Evolutionary conservation across 2,888 invertebrate species (phyloP).

Genomic region (Eubasilissa splendida): DNA sequence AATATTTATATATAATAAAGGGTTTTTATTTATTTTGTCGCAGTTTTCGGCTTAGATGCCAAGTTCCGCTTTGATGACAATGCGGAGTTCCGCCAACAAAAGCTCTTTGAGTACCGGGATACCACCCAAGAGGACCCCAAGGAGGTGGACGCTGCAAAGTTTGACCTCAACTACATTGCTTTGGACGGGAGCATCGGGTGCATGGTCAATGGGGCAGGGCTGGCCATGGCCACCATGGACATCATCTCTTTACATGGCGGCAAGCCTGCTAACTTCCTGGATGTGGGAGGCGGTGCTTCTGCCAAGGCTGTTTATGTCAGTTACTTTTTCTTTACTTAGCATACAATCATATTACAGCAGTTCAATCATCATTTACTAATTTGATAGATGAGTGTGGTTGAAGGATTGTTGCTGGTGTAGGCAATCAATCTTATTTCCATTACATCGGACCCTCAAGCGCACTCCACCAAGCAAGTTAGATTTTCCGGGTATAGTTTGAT

Average conservation of each 20-base stretch:
- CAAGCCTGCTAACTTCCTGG: constrained; percentile 95
- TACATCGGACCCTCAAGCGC: no score
- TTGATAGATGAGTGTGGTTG: no score
- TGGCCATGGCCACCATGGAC: constrained; percentile 99
- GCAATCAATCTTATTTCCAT: no score
- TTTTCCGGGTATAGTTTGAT: no score
- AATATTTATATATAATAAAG: no score
- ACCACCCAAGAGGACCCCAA: constrained; percentile 93
- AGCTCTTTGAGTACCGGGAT: constrained; percentile 87
- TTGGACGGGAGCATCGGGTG: constrained; percentile 94
- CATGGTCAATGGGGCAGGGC: constrained; percentile 96
- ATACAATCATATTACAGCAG: no score
- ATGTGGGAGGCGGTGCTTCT: constrained; percentile 96
- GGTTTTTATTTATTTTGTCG: constrained; percentile 49
- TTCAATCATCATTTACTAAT: no score
- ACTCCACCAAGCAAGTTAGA: no score
- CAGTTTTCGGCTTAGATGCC: constrained; percentile 94
- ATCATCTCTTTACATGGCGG: constrained; percentile 97
- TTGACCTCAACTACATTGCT: constrained; percentile 94
- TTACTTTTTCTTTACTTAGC: constrained; percentile 60
- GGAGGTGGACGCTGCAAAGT: constrained; percentile 92
- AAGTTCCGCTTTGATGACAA: constrained; percentile 97
- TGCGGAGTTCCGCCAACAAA: constrained; percentile 92
- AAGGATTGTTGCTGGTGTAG: no score
- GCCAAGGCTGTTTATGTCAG: constrained; percentile 91